Conservation (phyloP, 2,797 vertebrate genomes). For the Poeciliopsis infans region DNA sequence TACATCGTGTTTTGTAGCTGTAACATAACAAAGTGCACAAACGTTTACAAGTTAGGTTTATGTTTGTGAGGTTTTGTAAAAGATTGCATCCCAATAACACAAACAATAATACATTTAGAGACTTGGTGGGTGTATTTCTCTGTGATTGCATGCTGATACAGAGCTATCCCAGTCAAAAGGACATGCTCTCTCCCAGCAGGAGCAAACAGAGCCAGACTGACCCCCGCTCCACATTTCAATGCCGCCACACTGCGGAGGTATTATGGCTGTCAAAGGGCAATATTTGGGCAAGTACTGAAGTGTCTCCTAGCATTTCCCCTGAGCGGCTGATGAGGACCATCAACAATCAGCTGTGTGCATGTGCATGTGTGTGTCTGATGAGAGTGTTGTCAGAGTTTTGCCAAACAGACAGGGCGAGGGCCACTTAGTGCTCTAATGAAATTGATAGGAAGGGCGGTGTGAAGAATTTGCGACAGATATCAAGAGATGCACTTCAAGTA, state of each 20-base stretch:
- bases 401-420: constrained; percentile 39
- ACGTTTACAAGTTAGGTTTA: not conserved
- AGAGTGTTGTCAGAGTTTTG: constrained; percentile 28
- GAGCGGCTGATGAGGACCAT: constrained; percentile 57
- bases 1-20: not conserved
- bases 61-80: constrained; percentile 2
- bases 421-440: constrained; percentile 46
- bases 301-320: constrained; percentile 57
- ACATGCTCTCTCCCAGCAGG: constrained; percentile 43
- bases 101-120: constrained; percentile 3
- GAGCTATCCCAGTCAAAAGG: constrained; percentile 50
- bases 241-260: constrained; percentile 34
- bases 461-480: constrained; percentile 55
- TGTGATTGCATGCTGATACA: constrained; percentile 43
- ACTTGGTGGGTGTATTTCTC: constrained; percentile 18
- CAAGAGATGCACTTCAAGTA: constrained; percentile 62
- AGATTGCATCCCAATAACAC: constrained; percentile 6
- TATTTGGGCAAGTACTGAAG: constrained; percentile 57
- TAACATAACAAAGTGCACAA: not conserved
- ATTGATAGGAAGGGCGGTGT: constrained; percentile 50
- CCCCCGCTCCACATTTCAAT: constrained; percentile 54
- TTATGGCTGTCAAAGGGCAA: constrained; percentile 46
- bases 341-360: constrained; percentile 41
- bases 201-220: constrained; percentile 45
- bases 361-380: constrained; percentile 15